Evolutionary conservation across 2,113 vertebrate genomes (phyloP).

Genomic region (Gymnocephalus cernua): DNA sequence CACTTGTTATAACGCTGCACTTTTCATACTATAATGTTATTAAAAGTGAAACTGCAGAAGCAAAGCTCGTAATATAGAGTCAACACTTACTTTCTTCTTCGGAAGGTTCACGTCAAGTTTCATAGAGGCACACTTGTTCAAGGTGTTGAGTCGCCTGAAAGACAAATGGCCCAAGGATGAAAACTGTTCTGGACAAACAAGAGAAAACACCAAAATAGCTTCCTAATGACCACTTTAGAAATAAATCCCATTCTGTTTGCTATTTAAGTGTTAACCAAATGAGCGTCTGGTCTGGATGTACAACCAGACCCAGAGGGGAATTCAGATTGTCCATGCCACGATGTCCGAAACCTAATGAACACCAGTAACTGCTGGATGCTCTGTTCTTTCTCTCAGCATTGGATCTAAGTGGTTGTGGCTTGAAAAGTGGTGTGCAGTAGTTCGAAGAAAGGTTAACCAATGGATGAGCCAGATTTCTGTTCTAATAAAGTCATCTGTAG

Average conservation of each 20-base stretch:
- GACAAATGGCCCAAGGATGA: slow-evolving; percentile 30
- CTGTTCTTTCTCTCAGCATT: slow-evolving; percentile 41
- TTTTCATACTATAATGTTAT: not conserved
- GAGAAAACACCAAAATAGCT: slow-evolving; percentile 22
- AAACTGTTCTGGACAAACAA: slow-evolving; percentile 22
- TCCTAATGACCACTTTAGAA: slow-evolving; percentile 26
- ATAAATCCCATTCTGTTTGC: slow-evolving; percentile 41
- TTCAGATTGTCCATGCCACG: slow-evolving; percentile 26
- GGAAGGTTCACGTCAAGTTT: slow-evolving; percentile 98
- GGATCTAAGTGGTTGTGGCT: slow-evolving; percentile 52
- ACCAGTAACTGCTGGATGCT: slow-evolving; percentile 62
- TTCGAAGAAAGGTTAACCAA: slow-evolving; percentile 29
- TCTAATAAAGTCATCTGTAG: not conserved
- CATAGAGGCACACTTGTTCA: slow-evolving; percentile 99
- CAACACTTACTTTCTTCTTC: slow-evolving; percentile 93
- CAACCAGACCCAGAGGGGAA: slow-evolving; percentile 43
- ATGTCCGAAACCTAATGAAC: slow-evolving; percentile 67
- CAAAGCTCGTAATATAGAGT: not conserved
- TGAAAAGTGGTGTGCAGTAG: slow-evolving; percentile 8
- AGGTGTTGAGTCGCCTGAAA: slow-evolving; percentile 94
- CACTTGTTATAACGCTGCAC: not conserved
- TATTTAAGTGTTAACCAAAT: slow-evolving; percentile 50
- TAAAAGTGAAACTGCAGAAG: not conserved
- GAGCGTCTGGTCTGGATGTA: slow-evolving; percentile 33
- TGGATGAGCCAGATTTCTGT: slow-evolving; percentile 8